A percentile compares a stretch with the other conserved stretches of the same genome.
phyloP scores from a whole-genome alignment of 2,888 invertebrate genomes.

The Mamestra brassicae region DNA sequence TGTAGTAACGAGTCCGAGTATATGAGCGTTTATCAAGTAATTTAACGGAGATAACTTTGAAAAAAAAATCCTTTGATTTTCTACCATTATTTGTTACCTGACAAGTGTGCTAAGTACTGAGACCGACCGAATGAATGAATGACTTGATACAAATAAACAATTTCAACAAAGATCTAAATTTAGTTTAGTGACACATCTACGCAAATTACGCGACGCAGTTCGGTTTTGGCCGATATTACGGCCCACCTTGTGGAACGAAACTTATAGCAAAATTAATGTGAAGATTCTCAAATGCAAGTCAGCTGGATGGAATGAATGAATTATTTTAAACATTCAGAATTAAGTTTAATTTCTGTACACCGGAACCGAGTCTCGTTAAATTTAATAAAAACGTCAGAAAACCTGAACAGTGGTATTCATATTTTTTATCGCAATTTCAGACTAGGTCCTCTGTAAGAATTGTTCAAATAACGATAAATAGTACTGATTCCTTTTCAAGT shows the following conservation, averaged over 20 bases:
- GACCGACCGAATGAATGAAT: background rate
- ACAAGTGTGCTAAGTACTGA: background rate
- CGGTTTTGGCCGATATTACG: background rate
- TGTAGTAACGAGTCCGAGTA: conserved; percentile 36
- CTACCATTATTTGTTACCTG: background rate
- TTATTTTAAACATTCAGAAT: background rate
- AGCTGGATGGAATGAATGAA: background rate
- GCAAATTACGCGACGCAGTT: background rate
- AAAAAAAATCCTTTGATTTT: background rate
- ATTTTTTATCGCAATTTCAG: background rate
- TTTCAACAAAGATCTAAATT: background rate
- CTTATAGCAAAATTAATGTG: background rate
- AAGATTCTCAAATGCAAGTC: background rate
- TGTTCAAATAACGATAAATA: background rate
- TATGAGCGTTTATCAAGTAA: conserved; percentile 14
- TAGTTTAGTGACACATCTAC: background rate
- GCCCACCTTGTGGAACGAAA: too few species aligned
- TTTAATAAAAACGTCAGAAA: background rate
- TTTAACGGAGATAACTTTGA: conserved; percentile 4
- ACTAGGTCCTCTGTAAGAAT: background rate
- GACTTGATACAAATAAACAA: background rate
- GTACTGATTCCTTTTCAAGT: background rate
- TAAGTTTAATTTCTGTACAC: too few species aligned
- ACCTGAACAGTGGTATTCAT: background rate
- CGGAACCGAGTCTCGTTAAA: background rate